phyloP scores from a whole-genome alignment of 2,888 invertebrate genomes.

The Hedya salicella region DNA sequence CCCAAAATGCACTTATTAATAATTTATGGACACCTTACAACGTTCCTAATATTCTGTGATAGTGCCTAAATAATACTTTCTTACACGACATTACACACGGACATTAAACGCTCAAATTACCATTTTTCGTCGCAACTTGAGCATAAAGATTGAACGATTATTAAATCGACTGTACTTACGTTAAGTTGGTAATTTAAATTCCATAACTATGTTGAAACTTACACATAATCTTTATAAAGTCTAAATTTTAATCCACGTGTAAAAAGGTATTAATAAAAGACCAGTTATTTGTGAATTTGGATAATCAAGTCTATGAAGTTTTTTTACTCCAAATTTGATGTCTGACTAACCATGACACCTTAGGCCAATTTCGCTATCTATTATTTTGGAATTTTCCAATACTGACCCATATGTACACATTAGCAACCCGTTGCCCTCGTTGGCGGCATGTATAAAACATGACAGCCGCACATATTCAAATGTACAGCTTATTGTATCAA shows the following conservation, averaged over 20 bases:
- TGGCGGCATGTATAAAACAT: too few species aligned
- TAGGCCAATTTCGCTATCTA: too few species aligned
- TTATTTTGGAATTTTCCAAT: too few species aligned
- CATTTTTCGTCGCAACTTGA: slow-evolving; percentile 29
- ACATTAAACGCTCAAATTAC: slow-evolving; percentile 29
- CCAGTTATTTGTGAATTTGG: neutral
- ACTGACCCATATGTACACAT: too few species aligned
- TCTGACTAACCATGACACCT: too few species aligned
- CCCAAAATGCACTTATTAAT: too few species aligned
- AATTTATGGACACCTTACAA: neutral
- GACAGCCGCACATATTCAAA: too few species aligned
- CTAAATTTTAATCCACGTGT: neutral
- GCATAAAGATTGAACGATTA: slow-evolving; percentile 37
- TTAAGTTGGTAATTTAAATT: slow-evolving; percentile 29
- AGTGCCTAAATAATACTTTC: neutral
- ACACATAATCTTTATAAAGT: neutral
- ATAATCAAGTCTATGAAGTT: too few species aligned
- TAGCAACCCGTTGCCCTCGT: too few species aligned
- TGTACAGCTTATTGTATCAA: too few species aligned
- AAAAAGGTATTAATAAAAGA: neutral
- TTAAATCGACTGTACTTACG: slow-evolving; percentile 30
- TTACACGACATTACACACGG: slow-evolving; percentile 21
- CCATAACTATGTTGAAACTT: slow-evolving; percentile 36
- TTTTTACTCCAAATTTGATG: too few species aligned
- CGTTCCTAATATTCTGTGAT: neutral